Evolutionary conservation across 2,888 invertebrate species (phyloP), one percentile per base, ranked within the genome.

Genomic region (Empis stercorea): DNA sequence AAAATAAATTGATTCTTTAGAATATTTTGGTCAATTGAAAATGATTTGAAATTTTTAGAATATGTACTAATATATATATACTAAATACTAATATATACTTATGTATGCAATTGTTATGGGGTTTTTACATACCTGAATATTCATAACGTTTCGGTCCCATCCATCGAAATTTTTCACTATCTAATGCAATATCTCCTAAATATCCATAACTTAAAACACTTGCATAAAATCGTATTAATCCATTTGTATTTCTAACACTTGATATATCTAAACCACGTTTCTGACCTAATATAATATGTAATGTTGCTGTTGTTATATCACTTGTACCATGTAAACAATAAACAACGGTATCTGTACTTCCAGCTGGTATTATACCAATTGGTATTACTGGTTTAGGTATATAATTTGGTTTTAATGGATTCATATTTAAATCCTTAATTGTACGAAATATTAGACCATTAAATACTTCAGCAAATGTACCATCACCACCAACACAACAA

Each of bases 81-180:
- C n/a, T n/a, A n/a, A n/a, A n/a, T n/a, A n/a, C n/a, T n/a, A n/a
- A n/a, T n/a, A n/a, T n/a, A n/a, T n/a, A n/a, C n/a, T n/a, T n/a
- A n/a, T n/a, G n/a, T n/a, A n/a, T n/a, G n/a, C n/a, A n/a, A n/a
- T n/a, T n/a, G n/a, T n/a, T n/a, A n/a, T n/a, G n/a, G n/a, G n/a
- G n/a, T n/a, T n/a, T n/a, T n/a, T n/a, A n/a, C n/a, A n/a, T 61
- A 80, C 84, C 87, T 46, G 83, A 78, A 65, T 81, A 83, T 58
- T 85, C 83, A 61, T 91, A 91, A 53, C 89, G 73, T 53, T 78
- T 77, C 14, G 89, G 87, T 36, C 91, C 91, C 81, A 91, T 82
- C 84, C 87, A 88, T 40, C 89, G 73, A 57, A 84, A 80, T 51
- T 78, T 76, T 58, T 89, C 88, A 60, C 87, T 87, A 57, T 85